phyloP scores from a whole-genome alignment of 2,113 vertebrate genomes.

The Pangasianodon hypophthalmus region DNA sequence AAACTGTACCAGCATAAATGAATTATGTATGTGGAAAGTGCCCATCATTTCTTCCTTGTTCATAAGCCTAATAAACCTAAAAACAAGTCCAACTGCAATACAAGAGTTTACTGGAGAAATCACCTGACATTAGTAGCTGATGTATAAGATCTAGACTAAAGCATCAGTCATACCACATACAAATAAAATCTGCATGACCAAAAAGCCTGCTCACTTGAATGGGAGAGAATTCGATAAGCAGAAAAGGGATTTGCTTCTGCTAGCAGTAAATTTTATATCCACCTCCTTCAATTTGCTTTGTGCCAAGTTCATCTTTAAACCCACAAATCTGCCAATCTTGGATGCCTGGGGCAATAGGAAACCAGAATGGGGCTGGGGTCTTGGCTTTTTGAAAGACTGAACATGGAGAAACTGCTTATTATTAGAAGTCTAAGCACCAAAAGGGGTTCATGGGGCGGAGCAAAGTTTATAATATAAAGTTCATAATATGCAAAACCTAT shows the following conservation, averaged over 20 bases:
- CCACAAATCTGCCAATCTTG: not conserved
- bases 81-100: not conserved
- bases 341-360: not conserved
- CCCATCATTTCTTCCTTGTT: not conserved
- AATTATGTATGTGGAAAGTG: not conserved
- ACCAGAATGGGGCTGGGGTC: not conserved
- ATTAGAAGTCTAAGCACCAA: not conserved
- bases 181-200: not conserved
- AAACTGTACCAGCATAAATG: not conserved
- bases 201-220: not conserved
- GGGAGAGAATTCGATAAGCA: not conserved
- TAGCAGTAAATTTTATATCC: not conserved
- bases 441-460: not conserved
- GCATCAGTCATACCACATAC: not conserved
- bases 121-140: not conserved
- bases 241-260: not conserved
- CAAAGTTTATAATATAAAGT: too few relatives aligned
- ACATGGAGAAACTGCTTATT: not conserved
- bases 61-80: not conserved
- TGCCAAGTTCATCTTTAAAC: not conserved
- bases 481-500: not conserved
- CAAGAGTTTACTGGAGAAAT: not conserved
- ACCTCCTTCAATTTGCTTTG: not conserved
- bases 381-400: not conserved
- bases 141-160: not conserved